phyloP scores from a whole-genome alignment of 2,113 vertebrate species.

The Engystomops pustulosus region DNA sequence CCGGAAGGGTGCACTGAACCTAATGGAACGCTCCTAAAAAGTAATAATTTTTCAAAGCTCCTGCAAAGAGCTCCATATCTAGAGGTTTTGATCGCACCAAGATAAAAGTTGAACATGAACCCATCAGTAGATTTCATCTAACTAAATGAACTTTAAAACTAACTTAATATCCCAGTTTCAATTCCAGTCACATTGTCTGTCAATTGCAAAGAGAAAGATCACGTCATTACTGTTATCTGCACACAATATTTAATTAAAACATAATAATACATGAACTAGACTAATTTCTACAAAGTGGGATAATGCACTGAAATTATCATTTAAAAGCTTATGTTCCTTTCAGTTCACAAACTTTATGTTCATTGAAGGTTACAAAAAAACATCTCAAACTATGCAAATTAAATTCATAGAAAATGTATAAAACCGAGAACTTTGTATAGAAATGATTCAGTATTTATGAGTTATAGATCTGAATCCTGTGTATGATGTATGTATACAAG shows the following conservation, averaged over 20 bases:
- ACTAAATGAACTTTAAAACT: no score
- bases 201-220: not conserved
- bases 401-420: not conserved
- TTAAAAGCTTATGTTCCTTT: not conserved
- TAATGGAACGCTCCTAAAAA: no score
- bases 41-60: no score
- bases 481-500: not conserved
- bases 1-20: no score
- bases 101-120: no score
- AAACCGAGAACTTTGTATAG: not conserved
- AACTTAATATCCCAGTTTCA: not conserved
- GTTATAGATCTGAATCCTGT: not conserved
- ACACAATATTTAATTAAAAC: not conserved
- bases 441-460: not conserved
- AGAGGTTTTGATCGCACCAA: no score
- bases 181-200: not conserved
- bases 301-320: not conserved
- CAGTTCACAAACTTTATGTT: not conserved
- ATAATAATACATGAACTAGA: not conserved
- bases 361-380: slow-evolving; percentile 5
- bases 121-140: no score
- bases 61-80: no score
- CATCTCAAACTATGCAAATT: not conserved
- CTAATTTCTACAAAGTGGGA: not conserved
- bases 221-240: not conserved